Base-by-base conservation (phyloP, 2,113 vertebrate species). In the Anseranas semipalmata region DNA sequence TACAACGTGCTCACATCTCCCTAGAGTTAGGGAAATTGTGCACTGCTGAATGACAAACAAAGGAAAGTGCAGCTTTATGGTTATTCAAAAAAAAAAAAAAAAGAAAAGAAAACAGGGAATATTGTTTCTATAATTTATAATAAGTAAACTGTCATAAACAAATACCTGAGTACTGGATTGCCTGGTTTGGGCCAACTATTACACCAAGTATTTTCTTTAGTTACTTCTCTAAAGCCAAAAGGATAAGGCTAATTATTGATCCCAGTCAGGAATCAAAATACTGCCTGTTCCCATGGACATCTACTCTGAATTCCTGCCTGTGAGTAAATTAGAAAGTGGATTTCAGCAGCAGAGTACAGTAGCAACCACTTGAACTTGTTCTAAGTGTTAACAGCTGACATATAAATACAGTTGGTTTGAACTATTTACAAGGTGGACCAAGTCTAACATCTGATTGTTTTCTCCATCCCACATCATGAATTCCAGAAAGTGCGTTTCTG, bases 401-500 rank as follows among this genome's bases (percentile, higher is more conserved):
- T 1, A 86, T 25, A 58, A 84, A 73, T 52, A 39, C 12, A 67
- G 8, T 15, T 71, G 15, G 2, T 15, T 74, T 39, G 18, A 87
- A 84, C 33, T 33, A 59, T 65, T 80, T 60, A 68, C 58, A 79
- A 15, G 0, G 0, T 35, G 30, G 46, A 82, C 4, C 0, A 9
- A 77, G 27, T 24, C 25, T 48, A 92, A 58, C 18, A 67, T 68
- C 48, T 77, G 46, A 50, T 33, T 41, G 18, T 22, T 89, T 85
- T 66, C 33, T 65, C 35, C 33, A 56, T 35, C 37, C 12, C 21
- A 30, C 7, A 52, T 27, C 11, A 76, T 0, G 1, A n/a, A 48
- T 62, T 60, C 33, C 33, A 84, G 46, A 35, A 66, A 62, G 32
- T 21, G 5, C 2, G n/a, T 68, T 83, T 79, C 35, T 59, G 16